Conservation (phyloP, 1,140 invertebrate species). For the Neotoxoptera formosana region DNA sequence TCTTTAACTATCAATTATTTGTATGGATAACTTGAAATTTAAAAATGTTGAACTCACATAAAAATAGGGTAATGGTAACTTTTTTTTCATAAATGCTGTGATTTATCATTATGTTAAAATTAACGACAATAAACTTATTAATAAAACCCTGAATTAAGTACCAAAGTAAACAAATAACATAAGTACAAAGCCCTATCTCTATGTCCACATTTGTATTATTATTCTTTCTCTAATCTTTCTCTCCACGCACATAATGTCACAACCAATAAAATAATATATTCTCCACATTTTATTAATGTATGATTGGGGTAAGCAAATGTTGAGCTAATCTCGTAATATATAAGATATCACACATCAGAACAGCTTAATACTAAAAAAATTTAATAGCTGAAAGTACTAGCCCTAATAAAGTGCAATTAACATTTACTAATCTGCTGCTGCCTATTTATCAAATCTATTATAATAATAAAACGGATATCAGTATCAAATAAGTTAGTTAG, state of each 20-base stretch:
- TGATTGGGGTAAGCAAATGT: too few relatives aligned
- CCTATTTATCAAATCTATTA: neutral
- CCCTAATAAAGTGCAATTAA: too few relatives aligned
- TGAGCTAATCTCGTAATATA: too few relatives aligned
- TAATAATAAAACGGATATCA: neutral
- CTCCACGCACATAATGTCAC: too few relatives aligned
- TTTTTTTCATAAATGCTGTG: neutral
- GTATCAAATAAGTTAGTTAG: neutral
- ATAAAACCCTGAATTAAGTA: neutral
- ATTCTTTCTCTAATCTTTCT: neutral
- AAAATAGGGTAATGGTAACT: too few relatives aligned
- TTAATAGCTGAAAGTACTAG: too few relatives aligned
- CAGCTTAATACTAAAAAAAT: too few relatives aligned
- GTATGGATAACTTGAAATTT: neutral
- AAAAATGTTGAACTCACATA: neutral
- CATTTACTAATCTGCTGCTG: too few relatives aligned
- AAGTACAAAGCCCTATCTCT: neutral
- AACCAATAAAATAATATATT: too few relatives aligned
- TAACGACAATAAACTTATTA: neutral
- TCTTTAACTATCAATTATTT: neutral
- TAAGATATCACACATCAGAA: too few relatives aligned
- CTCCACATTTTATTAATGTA: too few relatives aligned
- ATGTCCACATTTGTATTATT: neutral
- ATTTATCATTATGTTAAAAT: neutral
- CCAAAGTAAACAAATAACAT: neutral